Base-by-base conservation (phyloP, 37 sponge, comb jelly and placozoan genomes). In the Bolinopsis microptera region DNA sequence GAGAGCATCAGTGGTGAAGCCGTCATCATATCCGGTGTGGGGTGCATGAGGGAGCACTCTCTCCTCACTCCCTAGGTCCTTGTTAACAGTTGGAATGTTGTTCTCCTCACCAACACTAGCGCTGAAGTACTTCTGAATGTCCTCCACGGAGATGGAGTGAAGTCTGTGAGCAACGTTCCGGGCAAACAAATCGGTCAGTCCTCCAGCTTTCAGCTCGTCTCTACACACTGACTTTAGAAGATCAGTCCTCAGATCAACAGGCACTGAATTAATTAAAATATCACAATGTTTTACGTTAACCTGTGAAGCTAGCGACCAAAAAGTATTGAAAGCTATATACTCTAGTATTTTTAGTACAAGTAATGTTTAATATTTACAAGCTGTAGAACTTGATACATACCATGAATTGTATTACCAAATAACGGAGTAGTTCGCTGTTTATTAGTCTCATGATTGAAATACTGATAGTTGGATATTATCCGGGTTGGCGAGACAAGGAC, bases 111-210 rank as follows among this genome's bases (percentile, higher is more conserved):
- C 33, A 28, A 35, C 80, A 5, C 32, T 36, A 1, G 35, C 21
- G 18, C 32, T 77, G 80, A 77, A 77, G 80, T 77, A 77, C 33
- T 35, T 36, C 90, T 38, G 24, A 48, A 86, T 86, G 31, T 86
- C 90, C 48, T 86, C 90, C 40, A 86, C 30, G 27, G 90, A 36
- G 25, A 86, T 35, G 90, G 90, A 86, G 90, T 86, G 90, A 9
- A 86, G 90, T 0, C 90, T 28, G 90, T 86, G 90, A 1, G 90
- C 90, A 0, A 86, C 61, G 90, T 77, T 77, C 36, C 80, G 80
- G 35, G 80, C 80, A 32, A 77, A 77, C 35, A 77, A 77, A 0
- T 27, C 33, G 80, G 80, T 77, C 21, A 32, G 35, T 27, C 80
- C 80, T 22, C 80, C 80, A 5, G 35, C 35, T 36, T 32, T 32